phyloP scores from a whole-genome alignment of 2,888 invertebrate species.

The Lasioglossum oenotherae region DNA sequence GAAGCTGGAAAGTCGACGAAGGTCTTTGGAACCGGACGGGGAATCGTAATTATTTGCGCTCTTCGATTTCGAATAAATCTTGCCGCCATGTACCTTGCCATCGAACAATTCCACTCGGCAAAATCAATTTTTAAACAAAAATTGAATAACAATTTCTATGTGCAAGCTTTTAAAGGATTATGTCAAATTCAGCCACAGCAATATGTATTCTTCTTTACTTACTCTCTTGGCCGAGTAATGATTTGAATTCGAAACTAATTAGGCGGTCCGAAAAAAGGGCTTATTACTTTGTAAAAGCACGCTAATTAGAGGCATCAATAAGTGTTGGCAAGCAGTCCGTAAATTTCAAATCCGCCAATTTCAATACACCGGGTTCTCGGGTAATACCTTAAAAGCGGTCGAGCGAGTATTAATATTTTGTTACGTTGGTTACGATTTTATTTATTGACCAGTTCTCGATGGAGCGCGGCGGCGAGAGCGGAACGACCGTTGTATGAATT shows the following conservation, averaged over 20 bases:
- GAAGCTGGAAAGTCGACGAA: neutral
- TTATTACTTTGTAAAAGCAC: neutral
- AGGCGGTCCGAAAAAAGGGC: neutral
- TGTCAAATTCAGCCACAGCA: too few relatives aligned
- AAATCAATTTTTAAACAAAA: neutral
- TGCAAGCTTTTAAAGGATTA: neutral
- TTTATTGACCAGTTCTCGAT: conserved; percentile 49
- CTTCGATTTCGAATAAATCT: neutral
- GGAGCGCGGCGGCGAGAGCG: neutral
- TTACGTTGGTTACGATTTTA: conserved; percentile 44
- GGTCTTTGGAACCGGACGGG: neutral
- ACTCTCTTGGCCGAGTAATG: neutral
- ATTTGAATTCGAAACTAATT: neutral
- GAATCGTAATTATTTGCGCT: conserved; percentile 19
- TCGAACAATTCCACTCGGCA: neutral
- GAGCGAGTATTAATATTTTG: conserved; percentile 49
- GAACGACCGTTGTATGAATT: conserved; percentile 33
- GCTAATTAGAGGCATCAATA: conserved; percentile 30
- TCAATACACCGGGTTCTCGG: conserved; percentile 4
- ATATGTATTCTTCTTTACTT: neutral
- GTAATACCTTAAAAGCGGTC: conserved; percentile 47
- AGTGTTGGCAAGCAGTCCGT: neutral
- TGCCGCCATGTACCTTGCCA: neutral
- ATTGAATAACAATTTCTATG: neutral
- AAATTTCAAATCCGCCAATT: conserved; percentile 36